Conservation (phyloP, 1,140 invertebrate genomes). For the Pseudomyrmex pallidus region DNA sequence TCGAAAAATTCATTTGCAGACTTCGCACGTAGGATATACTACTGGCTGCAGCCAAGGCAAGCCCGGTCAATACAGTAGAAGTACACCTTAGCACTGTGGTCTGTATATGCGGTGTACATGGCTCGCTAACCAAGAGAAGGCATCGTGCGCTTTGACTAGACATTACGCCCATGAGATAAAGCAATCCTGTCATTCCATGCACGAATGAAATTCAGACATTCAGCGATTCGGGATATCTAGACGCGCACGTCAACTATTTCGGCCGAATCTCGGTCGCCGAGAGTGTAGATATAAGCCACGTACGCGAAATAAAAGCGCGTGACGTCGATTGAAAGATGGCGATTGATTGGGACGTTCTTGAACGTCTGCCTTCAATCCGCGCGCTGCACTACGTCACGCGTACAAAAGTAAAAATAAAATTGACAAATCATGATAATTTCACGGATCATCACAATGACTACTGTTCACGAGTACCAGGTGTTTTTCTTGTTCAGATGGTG, state of each 20-base stretch:
- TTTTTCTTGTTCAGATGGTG: neutral
- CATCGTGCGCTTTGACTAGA: constrained; percentile 21
- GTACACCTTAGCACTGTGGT: constrained; percentile 40
- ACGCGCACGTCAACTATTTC: constrained; percentile 28
- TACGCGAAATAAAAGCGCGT: constrained; percentile 21
- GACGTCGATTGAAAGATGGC: constrained; percentile 13
- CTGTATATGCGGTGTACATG: constrained; percentile 10
- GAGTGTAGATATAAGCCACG: neutral
- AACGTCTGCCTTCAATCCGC: neutral
- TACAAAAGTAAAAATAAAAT: too few relatives aligned
- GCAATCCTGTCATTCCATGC: constrained; percentile 46
- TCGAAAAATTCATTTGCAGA: constrained; percentile 52
- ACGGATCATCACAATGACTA: neutral
- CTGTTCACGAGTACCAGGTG: neutral
- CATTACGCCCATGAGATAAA: constrained; percentile 41
- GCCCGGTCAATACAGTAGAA: constrained; percentile 52
- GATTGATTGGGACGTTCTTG: neutral
- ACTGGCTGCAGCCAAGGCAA: constrained; percentile 39
- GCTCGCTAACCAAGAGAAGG: constrained; percentile 8
- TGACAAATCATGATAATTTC: neutral
- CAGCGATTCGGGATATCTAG: constrained; percentile 43
- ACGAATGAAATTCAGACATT: constrained; percentile 41
- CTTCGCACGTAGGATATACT: constrained; percentile 34
- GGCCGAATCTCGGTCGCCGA: neutral
- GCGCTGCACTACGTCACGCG: neutral